These are phyloP conservation scores for Poeciliopsis gracilis DNA, from an alignment of 2,797 vertebrate species.

Conservation along the genomic window DNA sequence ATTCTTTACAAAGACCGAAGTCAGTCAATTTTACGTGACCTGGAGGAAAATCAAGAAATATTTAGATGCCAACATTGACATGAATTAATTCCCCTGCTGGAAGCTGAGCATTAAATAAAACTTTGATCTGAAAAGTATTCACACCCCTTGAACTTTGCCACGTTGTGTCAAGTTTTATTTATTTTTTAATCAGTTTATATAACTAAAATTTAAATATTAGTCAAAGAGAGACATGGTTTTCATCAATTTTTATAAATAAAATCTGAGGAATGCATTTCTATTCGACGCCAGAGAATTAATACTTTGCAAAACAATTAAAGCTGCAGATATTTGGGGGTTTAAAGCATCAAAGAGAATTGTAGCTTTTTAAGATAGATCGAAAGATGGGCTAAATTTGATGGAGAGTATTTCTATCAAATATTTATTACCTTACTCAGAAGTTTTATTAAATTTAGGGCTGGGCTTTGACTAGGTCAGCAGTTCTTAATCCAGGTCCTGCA, in stretches of 20 bases:
- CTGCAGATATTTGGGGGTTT: background rate
- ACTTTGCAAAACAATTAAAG: background rate
- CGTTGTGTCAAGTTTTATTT: background rate
- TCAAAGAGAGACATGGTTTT: background rate
- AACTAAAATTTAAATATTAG: too few relatives aligned
- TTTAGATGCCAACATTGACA: constrained; percentile 11
- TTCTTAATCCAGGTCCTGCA: background rate
- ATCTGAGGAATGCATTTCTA: too few relatives aligned
- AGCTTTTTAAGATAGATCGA: background rate
- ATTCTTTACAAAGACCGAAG: constrained; percentile 98
- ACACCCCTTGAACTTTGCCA: background rate
- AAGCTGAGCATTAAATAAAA: background rate
- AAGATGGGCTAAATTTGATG: background rate
- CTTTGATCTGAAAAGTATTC: background rate
- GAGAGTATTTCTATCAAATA: background rate
- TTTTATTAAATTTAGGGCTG: background rate
- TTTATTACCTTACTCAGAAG: background rate
- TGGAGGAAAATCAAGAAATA: constrained; percentile 61
- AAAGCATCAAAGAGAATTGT: background rate
- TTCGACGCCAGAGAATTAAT: background rate
- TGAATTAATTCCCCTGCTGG: background rate
- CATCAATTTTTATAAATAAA: background rate
- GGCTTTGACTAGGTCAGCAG: background rate
- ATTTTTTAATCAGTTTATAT: background rate
- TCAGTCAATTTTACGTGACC: constrained; percentile 97